Percentiles rank a stretch among this genome's conserved stretches.
Evolutionary conservation across 2,888 invertebrate species (phyloP).

Genomic region (Cryptocheilus praepositus): DNA sequence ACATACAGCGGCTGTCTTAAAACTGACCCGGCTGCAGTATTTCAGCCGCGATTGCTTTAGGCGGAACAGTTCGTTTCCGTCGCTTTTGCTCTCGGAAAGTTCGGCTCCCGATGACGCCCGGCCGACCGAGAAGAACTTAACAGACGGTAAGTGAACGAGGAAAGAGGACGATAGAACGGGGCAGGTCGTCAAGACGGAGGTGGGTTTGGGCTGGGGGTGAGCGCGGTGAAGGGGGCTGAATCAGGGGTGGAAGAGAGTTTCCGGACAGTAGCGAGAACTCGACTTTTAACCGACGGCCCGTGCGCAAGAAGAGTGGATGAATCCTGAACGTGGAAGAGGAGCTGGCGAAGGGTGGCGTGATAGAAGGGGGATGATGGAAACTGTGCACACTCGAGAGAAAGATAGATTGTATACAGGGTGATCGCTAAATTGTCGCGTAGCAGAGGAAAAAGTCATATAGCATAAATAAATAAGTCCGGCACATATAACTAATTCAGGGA

Average conservation of each 20-base stretch:
- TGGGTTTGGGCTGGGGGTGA: conserved; percentile 16
- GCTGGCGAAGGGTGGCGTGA: conserved; percentile 42
- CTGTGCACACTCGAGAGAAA: conserved; percentile 17
- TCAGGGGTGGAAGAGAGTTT: conserved; percentile 38
- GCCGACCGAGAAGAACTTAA: conserved; percentile 14
- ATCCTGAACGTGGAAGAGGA: conserved; percentile 53
- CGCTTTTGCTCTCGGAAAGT: too few species aligned
- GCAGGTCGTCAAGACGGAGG: conserved; percentile 32
- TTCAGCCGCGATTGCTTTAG: too few species aligned
- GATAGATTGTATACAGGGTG: conserved; percentile 14
- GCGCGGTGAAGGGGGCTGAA: too few species aligned
- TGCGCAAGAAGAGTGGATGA: conserved; percentile 59
- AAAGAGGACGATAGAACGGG: conserved; percentile 13
- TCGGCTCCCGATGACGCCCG: neutral
- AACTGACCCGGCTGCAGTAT: too few species aligned
- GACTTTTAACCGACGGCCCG: conserved; percentile 60
- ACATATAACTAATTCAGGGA: too few species aligned
- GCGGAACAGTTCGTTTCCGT: too few species aligned
- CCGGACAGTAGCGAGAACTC: conserved; percentile 47
- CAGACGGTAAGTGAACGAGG: neutral
- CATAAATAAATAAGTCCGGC: too few species aligned
- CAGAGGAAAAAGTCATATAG: too few species aligned
- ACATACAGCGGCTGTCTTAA: too few species aligned
- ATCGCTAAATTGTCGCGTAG: too few species aligned
- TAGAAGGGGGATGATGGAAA: conserved; percentile 6